phyloP scores from a whole-genome alignment of 2,888 invertebrate species.

The Melangyna quadrimaculata region DNA sequence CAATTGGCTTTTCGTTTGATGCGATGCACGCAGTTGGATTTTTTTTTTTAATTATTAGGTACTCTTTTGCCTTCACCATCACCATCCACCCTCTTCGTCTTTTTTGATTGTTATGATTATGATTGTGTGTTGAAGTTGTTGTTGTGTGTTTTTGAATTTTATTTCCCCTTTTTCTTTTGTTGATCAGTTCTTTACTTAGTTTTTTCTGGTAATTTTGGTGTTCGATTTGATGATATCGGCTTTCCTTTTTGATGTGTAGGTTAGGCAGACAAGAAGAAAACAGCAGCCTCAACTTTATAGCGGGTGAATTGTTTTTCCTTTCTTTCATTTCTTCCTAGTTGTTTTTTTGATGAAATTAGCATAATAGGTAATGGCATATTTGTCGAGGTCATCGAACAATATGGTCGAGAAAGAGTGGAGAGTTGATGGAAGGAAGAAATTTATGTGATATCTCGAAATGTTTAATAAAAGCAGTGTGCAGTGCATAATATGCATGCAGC shows the following conservation, averaged over 20 bases:
- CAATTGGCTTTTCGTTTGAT: slow-evolving; percentile 20
- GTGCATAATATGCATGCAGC: no score
- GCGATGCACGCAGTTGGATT: slow-evolving; percentile 34
- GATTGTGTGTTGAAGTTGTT: not conserved
- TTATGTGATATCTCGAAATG: not conserved
- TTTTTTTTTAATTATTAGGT: slow-evolving; percentile 19
- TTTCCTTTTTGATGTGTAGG: slow-evolving; percentile 11
- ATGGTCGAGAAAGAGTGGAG: not conserved
- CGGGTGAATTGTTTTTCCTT: slow-evolving; percentile 18
- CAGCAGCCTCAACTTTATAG: not conserved
- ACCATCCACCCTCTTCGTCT: slow-evolving; percentile 51
- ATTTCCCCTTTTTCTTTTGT: slow-evolving; percentile 53
- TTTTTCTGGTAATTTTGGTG: not conserved
- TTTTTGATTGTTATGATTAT: slow-evolving; percentile 12
- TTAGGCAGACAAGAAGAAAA: not conserved
- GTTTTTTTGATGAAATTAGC: slow-evolving; percentile 29
- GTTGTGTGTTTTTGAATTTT: not conserved
- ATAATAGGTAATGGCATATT: slow-evolving; percentile 37
- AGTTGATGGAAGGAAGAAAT: not conserved
- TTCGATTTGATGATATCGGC: slow-evolving; percentile 9
- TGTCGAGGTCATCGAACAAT: slow-evolving; percentile 50
- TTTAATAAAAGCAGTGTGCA: not conserved
- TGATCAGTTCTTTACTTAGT: slow-evolving; percentile 15
- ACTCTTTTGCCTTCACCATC: slow-evolving; percentile 17
- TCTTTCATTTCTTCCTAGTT: not conserved